A percentile compares a stretch with the other conserved stretches of the same genome.
phyloP scores from a whole-genome alignment of 1,140 invertebrate species.

The Drosophila subobscura region DNA sequence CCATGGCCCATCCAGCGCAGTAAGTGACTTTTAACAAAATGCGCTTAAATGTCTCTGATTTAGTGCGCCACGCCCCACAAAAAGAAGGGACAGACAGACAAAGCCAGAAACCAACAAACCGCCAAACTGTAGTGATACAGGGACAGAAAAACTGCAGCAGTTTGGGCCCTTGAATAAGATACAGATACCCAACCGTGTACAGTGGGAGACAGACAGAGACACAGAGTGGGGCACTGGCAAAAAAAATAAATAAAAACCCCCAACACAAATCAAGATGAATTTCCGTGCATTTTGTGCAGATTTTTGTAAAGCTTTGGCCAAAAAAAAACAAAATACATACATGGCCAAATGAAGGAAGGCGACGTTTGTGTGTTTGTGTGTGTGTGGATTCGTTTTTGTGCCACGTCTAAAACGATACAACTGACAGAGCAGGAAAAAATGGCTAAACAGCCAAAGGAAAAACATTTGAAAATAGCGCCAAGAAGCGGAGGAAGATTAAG shows the following conservation, averaged over 20 bases:
- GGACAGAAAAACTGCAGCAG: slow-evolving; percentile 45
- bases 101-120: slow-evolving; percentile 33
- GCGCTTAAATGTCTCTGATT: slow-evolving; percentile 78
- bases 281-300: slow-evolving; percentile 76
- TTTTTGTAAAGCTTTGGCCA: slow-evolving; percentile 54
- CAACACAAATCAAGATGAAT: slow-evolving; percentile 80
- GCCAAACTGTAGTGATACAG: slow-evolving; percentile 59
- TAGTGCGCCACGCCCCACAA: slow-evolving; percentile 51
- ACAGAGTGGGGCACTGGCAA: not conserved
- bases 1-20: slow-evolving; percentile 39
- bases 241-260: slow-evolving; percentile 54
- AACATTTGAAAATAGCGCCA: slow-evolving; percentile 66
- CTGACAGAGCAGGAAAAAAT: slow-evolving; percentile 50
- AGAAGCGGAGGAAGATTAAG: slow-evolving; percentile 56
- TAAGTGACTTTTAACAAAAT: slow-evolving; percentile 76
- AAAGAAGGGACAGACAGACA: slow-evolving; percentile 6
- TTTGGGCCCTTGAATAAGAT: slow-evolving; percentile 49
- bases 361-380: slow-evolving; percentile 27
- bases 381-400: slow-evolving; percentile 41
- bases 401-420: slow-evolving; percentile 38
- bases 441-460: slow-evolving; percentile 58
- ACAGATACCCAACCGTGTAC: slow-evolving; percentile 9
- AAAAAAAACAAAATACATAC: slow-evolving; percentile 28
- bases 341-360: slow-evolving; percentile 35
- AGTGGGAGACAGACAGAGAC: slow-evolving; percentile 1